A percentile compares a stretch with the other conserved stretches of the same genome.
phyloP scores from a whole-genome alignment of 2,888 invertebrate species.

The Andrena minutula region DNA sequence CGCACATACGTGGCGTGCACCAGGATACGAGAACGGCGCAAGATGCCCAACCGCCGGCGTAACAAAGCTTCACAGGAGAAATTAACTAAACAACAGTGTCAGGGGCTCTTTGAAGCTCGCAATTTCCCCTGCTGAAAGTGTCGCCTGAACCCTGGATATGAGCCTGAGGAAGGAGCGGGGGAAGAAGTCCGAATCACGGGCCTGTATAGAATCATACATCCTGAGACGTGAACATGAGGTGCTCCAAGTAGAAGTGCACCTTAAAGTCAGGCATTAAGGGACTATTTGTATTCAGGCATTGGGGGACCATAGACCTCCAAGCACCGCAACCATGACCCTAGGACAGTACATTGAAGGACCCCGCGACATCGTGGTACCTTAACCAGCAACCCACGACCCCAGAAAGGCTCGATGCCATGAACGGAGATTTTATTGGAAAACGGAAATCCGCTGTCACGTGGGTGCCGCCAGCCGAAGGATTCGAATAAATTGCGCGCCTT shows the following conservation, averaged over 20 bases:
- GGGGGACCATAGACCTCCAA: too few relatives aligned
- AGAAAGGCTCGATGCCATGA: not conserved
- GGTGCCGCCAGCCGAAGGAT: slow-evolving; percentile 70
- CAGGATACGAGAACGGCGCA: slow-evolving; percentile 28
- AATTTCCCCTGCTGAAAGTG: slow-evolving; percentile 36
- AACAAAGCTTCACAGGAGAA: slow-evolving; percentile 61
- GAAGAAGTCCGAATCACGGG: not conserved
- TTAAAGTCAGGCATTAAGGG: too few relatives aligned
- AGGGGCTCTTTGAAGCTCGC: slow-evolving; percentile 27
- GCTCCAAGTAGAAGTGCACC: too few relatives aligned
- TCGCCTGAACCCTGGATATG: slow-evolving; percentile 12
- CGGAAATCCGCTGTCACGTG: slow-evolving; percentile 74
- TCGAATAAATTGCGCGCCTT: slow-evolving; percentile 78
- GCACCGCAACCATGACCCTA: too few relatives aligned
- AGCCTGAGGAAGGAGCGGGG: not conserved
- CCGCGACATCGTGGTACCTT: too few relatives aligned
- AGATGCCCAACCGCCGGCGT: slow-evolving; percentile 39
- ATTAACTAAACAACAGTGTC: slow-evolving; percentile 37
- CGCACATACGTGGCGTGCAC: slow-evolving; percentile 19
- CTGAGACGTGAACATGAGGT: too few relatives aligned
- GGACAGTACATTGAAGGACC: too few relatives aligned
- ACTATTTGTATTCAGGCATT: too few relatives aligned
- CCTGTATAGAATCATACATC: too few relatives aligned
- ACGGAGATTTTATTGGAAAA: slow-evolving; percentile 74
- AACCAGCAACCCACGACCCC: too few relatives aligned